Conservation (phyloP, 1,140 invertebrate species). For the Grapholita molesta region DNA sequence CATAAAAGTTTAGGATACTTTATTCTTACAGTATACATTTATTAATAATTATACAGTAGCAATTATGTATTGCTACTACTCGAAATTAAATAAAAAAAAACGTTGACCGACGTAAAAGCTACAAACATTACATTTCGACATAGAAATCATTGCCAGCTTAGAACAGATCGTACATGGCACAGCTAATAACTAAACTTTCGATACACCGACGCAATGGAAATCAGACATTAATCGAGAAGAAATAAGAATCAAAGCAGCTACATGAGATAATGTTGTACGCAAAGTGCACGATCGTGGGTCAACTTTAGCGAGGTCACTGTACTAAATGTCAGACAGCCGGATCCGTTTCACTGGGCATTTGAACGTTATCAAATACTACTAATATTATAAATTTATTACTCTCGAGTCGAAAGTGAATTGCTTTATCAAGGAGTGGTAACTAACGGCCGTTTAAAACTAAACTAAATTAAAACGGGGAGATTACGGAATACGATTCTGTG, state of each 20-base stretch:
- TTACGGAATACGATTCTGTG: too few species aligned
- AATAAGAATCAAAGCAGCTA: slow-evolving; percentile 28
- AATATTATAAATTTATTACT: slow-evolving; percentile 18
- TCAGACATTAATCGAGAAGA: slow-evolving; percentile 29
- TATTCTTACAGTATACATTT: too few species aligned
- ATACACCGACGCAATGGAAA: slow-evolving; percentile 20
- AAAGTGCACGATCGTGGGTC: slow-evolving; percentile 53
- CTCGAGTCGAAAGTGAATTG: background rate
- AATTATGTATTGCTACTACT: background rate
- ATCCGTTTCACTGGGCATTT: slow-evolving; percentile 52
- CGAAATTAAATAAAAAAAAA: slow-evolving; percentile 23
- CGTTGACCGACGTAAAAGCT: slow-evolving; percentile 20
- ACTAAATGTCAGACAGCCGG: slow-evolving; percentile 63
- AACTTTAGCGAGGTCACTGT: slow-evolving; percentile 55
- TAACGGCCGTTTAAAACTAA: background rate
- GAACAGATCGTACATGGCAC: slow-evolving; percentile 37
- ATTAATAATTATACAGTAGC: background rate
- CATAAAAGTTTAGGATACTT: too few species aligned
- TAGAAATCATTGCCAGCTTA: slow-evolving; percentile 53
- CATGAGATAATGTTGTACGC: slow-evolving; percentile 24
- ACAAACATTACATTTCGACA: slow-evolving; percentile 38
- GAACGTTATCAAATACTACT: slow-evolving; percentile 22
- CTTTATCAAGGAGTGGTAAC: background rate
- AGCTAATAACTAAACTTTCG: slow-evolving; percentile 24
- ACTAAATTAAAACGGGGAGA: background rate